Base-by-base conservation (phyloP, 2,113 vertebrate genomes). In the Sula dactylatra region DNA sequence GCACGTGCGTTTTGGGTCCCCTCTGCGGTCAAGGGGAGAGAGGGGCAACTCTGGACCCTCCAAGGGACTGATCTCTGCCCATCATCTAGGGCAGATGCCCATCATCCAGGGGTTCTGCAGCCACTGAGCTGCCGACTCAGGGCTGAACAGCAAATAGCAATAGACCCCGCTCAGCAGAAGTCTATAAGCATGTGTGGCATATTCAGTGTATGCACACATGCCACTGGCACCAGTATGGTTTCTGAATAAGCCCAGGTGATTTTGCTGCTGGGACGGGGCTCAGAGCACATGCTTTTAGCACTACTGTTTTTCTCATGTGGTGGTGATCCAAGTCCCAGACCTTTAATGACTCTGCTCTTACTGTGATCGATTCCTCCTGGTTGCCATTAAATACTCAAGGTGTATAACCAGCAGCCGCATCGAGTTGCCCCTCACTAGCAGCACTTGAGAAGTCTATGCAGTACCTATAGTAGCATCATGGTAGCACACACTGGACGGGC, bases 161-260 rank as follows among this genome's bases (percentile, higher is more conserved):
- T 10, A 86, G 44, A 44, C 38, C 29, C 20, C 2, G 3, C 79
- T 62, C 49, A 27, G n/a, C 84, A 58, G 83, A 58, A 73, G 11
- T 49, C 81, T n/a, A 4, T 24, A 40, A 54, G 38, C 25, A 25
- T 2, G 0, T 14, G 9, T 54, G 42, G 67, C 0, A 2, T 34
- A 27, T 34, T 17, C 0, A 2, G 13, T 52, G 26, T 7, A 4
- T 5, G 19, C 45, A 42, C 11, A 17, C 0, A 0, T 32, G 54
- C 54, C 32, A 17, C 42, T 3, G 36, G 61, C 22, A 54, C 49
- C 65, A 6, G 13, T 52, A 36, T 4, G 27, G 82, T 61, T 94
- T 90, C 79, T 56, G 52, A 65, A 38, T 9, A 38, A 78, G 59
- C 36, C 69, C 64, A 55, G 91, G 73, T 67, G 81, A 52, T 82